These are phyloP conservation scores for Helicoverpa zea DNA, from an alignment of 1,140 invertebrate genomes.

Conservation along the genomic window DNA sequence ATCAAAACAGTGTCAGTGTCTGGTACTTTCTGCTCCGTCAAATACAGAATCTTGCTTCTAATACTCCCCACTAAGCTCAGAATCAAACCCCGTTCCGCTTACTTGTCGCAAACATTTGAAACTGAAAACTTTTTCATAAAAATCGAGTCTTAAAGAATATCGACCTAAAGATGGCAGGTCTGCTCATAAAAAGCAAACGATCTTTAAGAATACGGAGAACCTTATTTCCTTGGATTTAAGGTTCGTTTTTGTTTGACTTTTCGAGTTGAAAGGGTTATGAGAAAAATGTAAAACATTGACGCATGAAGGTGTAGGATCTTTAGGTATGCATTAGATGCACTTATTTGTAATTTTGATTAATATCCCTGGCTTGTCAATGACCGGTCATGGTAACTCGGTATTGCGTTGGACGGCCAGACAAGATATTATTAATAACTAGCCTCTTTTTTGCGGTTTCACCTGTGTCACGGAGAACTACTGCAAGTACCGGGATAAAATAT, in stretches of 20 bases:
- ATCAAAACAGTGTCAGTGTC: too few species aligned
- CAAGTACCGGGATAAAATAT: too few species aligned
- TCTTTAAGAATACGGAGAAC: neutral
- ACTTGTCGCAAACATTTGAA: neutral
- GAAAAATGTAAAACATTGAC: slow-evolving; percentile 17
- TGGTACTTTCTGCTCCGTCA: too few species aligned
- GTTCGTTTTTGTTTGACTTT: neutral
- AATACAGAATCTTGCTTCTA: too few species aligned
- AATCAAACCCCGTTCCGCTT: too few species aligned
- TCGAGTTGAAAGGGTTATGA: neutral
- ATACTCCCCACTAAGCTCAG: too few species aligned
- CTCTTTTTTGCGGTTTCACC: too few species aligned
- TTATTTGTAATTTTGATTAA: slow-evolving; percentile 23
- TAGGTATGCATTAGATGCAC: slow-evolving; percentile 4
- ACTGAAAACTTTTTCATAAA: slow-evolving; percentile 10
- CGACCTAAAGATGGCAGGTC: neutral
- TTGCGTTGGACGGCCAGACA: slow-evolving; percentile 1
- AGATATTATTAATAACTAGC: too few species aligned
- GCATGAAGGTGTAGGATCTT: slow-evolving; percentile 1
- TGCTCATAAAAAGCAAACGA: slow-evolving; percentile 27
- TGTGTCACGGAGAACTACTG: too few species aligned
- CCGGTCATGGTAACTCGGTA: slow-evolving; percentile 5
- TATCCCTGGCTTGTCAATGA: neutral
- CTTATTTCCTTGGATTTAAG: neutral
- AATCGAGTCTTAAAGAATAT: slow-evolving; percentile 16